Evolutionary conservation across 2,113 vertebrate species (phyloP), one percentile per base, ranked within the genome.

Genomic region (Myotis brandtii): DNA sequence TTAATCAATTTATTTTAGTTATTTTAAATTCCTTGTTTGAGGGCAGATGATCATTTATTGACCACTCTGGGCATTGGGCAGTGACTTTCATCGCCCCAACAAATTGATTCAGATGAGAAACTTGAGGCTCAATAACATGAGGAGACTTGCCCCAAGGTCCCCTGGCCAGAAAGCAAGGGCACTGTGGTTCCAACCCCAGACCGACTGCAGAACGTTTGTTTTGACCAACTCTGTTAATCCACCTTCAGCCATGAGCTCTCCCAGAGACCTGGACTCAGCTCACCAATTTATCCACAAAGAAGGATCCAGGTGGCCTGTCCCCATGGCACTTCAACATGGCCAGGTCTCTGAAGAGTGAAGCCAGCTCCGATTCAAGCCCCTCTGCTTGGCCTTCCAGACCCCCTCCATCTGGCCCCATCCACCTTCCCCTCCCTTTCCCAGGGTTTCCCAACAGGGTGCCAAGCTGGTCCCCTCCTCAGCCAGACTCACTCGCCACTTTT

Each of bases 241-340:
- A 5, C 67, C 32, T 77, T 77, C 66, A 64, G 52, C 50, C 54
- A 21, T 5, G 23, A 14, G 64, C 64, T 84, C 21, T 59, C 72
- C 37, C 21, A 0, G 34, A 70, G 59, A 40, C 37, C 59, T 54
- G 76, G 59, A 34, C 87, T 95, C 80, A n/a, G 85, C 34, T 84
- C 64, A 83, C 80, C n/a, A 43, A 48, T 73, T 77, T 72, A 80
- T 91, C 43, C 84, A 81, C 79, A 72, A 64, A 54, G 25, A 79
- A 96, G 90, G 76, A 80, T 95, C 81, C 96, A 97, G 96, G 96
- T 92, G 94, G 95, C 81, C 76, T 72, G 77, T 88, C 85, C 76
- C 80, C 95, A 82, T 21, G 87, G 87, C 46, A 85, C 94, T 54
- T 92, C 46, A 5, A 66, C 48, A 46, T 21, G 85, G 90, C 90